A percentile compares a stretch with the other conserved stretches of the same genome.
Evolutionary conservation across 2,888 invertebrate genomes (phyloP).

Genomic region (Cryptocheilus praepositus): DNA sequence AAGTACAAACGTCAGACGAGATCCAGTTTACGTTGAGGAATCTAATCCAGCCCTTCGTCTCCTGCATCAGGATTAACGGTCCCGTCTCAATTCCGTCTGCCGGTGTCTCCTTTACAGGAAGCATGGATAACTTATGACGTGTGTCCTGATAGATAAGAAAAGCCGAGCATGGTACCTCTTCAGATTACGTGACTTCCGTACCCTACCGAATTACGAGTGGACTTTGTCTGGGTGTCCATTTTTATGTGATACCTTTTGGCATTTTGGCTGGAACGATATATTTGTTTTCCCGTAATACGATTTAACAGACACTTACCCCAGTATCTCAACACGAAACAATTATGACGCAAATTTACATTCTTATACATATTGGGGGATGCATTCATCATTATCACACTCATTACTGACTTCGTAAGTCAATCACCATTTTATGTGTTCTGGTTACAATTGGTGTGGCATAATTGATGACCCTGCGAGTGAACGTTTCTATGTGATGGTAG

Average conservation of each 20-base stretch:
- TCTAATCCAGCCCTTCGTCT: constrained; percentile 35
- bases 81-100: constrained; percentile 25
- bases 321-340: no score
- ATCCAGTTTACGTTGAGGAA: constrained; percentile 26
- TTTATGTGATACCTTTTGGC: no score
- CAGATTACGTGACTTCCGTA: no score
- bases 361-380: no score
- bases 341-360: no score
- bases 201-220: no score
- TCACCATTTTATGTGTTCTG: not conserved
- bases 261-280: no score
- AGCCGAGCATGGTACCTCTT: no score
- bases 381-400: no score
- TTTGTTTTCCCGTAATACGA: no score
- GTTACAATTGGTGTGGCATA: constrained; percentile 6
- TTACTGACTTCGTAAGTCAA: not conserved
- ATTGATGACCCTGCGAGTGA: constrained; percentile 2
- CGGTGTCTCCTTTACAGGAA: not conserved
- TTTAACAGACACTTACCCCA: no score
- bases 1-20: constrained; percentile 29
- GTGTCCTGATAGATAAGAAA: constrained; percentile 11
- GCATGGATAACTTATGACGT: constrained; percentile 23
- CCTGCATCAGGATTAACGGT: constrained; percentile 40
- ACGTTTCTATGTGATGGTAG: constrained; percentile 5
- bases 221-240: no score